phyloP scores from a whole-genome alignment of 1,140 invertebrate genomes.

The Caerostris darwini region DNA sequence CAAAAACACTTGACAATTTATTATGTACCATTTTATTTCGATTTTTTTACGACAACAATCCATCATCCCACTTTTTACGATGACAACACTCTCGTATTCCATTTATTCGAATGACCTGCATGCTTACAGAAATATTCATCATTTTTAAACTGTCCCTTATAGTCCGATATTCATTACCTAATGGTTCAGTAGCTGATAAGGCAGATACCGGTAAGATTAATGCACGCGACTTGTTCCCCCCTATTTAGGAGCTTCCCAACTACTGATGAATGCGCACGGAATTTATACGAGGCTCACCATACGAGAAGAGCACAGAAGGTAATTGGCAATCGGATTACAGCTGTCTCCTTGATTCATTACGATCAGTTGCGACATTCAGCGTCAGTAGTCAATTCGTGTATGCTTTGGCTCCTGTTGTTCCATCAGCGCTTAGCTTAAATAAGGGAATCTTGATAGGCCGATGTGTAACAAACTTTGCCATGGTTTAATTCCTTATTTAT shows the following conservation, averaged over 20 bases:
- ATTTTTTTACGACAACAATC: too few species aligned
- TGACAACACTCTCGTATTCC: too few species aligned
- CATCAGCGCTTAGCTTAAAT: neutral
- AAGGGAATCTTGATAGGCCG: neutral
- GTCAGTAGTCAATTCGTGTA: neutral
- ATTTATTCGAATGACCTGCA: too few species aligned
- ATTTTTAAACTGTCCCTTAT: too few species aligned
- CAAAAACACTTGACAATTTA: too few species aligned
- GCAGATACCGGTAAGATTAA: neutral
- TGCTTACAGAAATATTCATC: too few species aligned
- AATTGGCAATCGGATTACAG: neutral
- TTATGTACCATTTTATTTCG: too few species aligned
- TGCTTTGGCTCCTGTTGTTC: neutral
- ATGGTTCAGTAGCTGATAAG: neutral
- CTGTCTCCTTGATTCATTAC: neutral
- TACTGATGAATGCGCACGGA: neutral
- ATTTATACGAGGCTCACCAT: neutral
- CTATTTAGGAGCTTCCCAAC: neutral
- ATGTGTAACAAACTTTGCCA: neutral
- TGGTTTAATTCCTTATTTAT: too few species aligned
- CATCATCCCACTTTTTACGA: too few species aligned
- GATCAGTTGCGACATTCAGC: neutral
- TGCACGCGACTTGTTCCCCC: neutral
- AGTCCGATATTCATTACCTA: neutral
- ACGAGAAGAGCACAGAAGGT: neutral